Evolutionary conservation across 2,888 invertebrate species (phyloP), one percentile per base, ranked within the genome.

Genomic region (Hetaerina titia): DNA sequence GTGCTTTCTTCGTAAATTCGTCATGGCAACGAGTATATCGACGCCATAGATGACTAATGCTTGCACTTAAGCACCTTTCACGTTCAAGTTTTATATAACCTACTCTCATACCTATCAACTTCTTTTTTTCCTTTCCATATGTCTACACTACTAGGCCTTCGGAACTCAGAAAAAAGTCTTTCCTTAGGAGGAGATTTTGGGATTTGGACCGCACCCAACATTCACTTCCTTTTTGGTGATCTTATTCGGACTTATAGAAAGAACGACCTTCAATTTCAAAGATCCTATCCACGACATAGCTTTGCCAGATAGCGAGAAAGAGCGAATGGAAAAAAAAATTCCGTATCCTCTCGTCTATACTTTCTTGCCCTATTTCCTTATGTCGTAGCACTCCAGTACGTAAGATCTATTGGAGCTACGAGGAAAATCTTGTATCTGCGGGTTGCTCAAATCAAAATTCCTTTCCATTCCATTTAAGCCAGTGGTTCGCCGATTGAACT

Each of bases 251-350:
- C 56, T 92, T 74, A 74, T 31, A n/a, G 92, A 56, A 69, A 64
- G 45, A 13, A 56, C 69, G 92, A 74, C 92, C 92, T 64, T 92
- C 92, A 92, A 69, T 92, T 69, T 92, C 74, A 6, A 56, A 92
- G 92, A 92, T 13, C 81, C 25, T 31, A 81, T 25, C 81, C 31
- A n/a, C 81, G 81, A 81, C 69, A 69, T 45, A 31, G 81, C 2
- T 9, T 81, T 31, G n/a, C 15, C 81, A 25, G 81, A 69, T 31
- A 64, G 90, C 64, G 19, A n/a, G 8, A 69, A 92, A 57, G 57
- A 13, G 9, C 57, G 22, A 69, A 57, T 45, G 56, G 63, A 90
- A 74, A 69, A 92, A 19, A 69, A 31, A 74, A 31, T n/a, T 69
- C 13, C 56, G 2, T 9, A 0, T 19, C 15, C 19, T 56, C 92